These are phyloP conservation scores for Deroplatys truncata DNA, from an alignment of 2,888 invertebrate species.

Conservation along the genomic window DNA sequence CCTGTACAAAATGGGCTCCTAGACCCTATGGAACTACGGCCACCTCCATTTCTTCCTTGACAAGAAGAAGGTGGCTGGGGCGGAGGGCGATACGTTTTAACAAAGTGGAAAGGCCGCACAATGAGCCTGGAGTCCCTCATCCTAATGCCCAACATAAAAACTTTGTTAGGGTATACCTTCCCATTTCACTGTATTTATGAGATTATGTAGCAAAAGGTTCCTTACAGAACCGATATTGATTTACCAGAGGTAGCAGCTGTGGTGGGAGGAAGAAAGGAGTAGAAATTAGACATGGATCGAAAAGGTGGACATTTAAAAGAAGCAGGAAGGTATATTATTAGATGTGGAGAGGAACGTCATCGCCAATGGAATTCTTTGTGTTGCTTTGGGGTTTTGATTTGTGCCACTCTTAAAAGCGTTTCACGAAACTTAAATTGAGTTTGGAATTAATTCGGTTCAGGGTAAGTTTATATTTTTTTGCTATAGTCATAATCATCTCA, in stretches of 20 bases:
- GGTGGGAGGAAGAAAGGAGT: not conserved
- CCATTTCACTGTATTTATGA: constrained; percentile 10
- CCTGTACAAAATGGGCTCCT: not conserved
- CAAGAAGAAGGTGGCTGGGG: not conserved
- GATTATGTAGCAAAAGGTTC: not conserved
- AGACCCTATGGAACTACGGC: not conserved
- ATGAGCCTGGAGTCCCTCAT: not conserved
- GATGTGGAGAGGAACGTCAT: not conserved
- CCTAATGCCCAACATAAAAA: constrained; percentile 11
- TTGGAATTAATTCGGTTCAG: not conserved
- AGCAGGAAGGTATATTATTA: not conserved
- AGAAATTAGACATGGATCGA: not conserved
- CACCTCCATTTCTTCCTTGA: not conserved
- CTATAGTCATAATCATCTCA: not conserved
- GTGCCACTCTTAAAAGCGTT: not conserved
- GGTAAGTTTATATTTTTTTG: not conserved
- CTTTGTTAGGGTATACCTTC: not conserved
- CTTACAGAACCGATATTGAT: not conserved
- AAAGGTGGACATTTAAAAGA: not conserved
- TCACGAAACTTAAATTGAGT: not conserved
- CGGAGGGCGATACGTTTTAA: constrained; percentile 6
- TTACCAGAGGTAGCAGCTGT: not conserved
- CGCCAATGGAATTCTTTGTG: not conserved
- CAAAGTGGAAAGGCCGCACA: constrained; percentile 13
- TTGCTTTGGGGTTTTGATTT: not conserved